Evolutionary conservation across 2,113 vertebrate species (phyloP), one percentile per base, ranked within the genome.

Genomic region (Vulpes vulpes): DNA sequence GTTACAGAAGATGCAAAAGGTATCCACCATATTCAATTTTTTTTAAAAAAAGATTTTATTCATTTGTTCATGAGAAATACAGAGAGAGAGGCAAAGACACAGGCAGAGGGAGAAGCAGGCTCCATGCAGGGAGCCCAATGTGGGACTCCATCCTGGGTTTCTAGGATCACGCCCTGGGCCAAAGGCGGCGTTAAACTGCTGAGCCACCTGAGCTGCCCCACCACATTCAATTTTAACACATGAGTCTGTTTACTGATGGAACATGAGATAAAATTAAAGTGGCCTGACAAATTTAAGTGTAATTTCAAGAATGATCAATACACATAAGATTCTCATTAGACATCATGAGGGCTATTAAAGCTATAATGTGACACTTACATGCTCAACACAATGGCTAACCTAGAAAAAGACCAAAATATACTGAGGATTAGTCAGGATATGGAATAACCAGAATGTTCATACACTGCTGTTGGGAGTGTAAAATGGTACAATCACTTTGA

Each of bases 281-380:
- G 73, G 57, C 43, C 55, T 74, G 35, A 25, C 64, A 87, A 87
- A 43, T 79, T 60, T 51, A 71, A 91, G 62, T 79, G 62, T 25
- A 49, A 59, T 91, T 94, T 94, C 64, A 91, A 91, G 87, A 86
- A 86, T 65, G 49, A 57, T 49, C 49, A 73, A 74, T 83, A 89
- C 76, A 67, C 27, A n/a, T 60, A 96, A 79, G 53, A 79, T 38
- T 67, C 53, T 84, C 57, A 51, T 25, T 65, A 65, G 74, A 91
- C 35, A n/a, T 74, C 35, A 51, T 2, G 30, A 94, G 32, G 73
- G 55, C 17, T 94, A 57, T 35, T 81, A 67, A 91, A 59, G 51
- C 49, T 73, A 74, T 32, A 57, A 59, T 38, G 9, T 59, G 74
- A 91, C 3, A 57, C 23, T 53, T 20, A 73, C n/a, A 62, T 87